phyloP scores from a whole-genome alignment of 2,113 vertebrate species.

The Bos indicus region DNA sequence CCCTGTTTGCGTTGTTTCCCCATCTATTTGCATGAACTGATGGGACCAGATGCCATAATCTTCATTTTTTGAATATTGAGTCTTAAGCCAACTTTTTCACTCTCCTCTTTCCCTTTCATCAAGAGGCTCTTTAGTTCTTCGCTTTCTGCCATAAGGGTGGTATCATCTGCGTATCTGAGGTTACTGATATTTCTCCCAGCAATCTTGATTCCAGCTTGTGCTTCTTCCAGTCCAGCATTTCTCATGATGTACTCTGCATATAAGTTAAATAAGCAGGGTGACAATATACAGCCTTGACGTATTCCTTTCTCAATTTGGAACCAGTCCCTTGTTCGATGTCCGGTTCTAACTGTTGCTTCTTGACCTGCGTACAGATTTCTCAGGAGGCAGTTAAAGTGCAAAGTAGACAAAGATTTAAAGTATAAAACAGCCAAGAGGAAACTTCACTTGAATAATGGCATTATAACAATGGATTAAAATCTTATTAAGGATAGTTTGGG shows the following conservation, averaged over 20 bases:
- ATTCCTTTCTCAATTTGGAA: not conserved
- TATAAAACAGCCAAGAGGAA: not conserved
- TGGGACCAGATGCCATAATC: not conserved
- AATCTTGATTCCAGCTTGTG: not conserved
- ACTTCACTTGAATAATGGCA: not conserved
- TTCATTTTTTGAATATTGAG: not conserved
- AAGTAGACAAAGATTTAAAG: not conserved
- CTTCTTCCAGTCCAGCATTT: not conserved
- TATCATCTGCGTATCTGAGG: not conserved
- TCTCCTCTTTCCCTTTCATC: not conserved
- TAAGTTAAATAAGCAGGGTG: not conserved
- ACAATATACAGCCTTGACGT: not conserved
- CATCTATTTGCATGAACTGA: not conserved
- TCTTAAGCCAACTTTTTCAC: not conserved
- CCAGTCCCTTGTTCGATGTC: not conserved
- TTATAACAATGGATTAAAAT: not conserved
- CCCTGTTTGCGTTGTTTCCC: not conserved
- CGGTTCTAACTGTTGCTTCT: not conserved
- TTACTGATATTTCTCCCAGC: not conserved
- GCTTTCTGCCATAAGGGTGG: not conserved
- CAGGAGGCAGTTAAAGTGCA: not conserved
- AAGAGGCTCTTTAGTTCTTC: not conserved
- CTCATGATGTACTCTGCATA: accelerated
- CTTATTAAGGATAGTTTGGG: not conserved
- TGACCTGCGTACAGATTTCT: not conserved